A percentile compares a stretch with the other conserved stretches of the same genome.
These are phyloP conservation scores for Sylvilagus floridanus DNA, from an alignment of 2,797 vertebrate species.

Conservation along the genomic window DNA sequence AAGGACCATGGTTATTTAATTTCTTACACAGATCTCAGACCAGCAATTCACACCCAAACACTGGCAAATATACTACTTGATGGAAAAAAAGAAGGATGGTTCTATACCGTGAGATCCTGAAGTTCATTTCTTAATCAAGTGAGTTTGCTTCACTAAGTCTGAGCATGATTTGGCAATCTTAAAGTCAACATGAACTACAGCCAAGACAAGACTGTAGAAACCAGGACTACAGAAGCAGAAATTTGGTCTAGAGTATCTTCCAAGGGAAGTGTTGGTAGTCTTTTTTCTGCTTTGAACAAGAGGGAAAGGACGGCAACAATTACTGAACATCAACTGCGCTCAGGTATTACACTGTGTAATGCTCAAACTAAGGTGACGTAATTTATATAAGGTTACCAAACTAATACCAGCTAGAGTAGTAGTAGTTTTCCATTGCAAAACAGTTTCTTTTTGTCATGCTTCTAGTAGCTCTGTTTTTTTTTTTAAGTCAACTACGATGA, in stretches of 20 bases:
- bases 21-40: neutral
- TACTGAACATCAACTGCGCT: neutral
- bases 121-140: slow-evolving; percentile 58
- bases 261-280: slow-evolving; percentile 55
- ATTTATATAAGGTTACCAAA: neutral
- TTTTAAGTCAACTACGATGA: slow-evolving; percentile 19
- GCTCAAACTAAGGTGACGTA: slow-evolving; percentile 15
- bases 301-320: slow-evolving; percentile 33
- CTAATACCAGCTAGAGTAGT: neutral
- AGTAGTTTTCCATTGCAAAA: neutral
- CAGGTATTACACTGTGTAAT: neutral
- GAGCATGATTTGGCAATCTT: slow-evolving; percentile 39
- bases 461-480: neutral
- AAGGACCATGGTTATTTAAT: neutral
- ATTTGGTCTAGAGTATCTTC: slow-evolving; percentile 50
- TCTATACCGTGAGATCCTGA: slow-evolving; percentile 33
- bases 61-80: neutral
- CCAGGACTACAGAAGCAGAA: slow-evolving; percentile 58
- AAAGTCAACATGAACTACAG: slow-evolving; percentile 34
- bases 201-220: slow-evolving; percentile 45
- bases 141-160: slow-evolving; percentile 54
- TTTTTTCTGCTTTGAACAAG: slow-evolving; percentile 19
- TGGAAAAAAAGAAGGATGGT: neutral
- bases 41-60: neutral
- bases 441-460: neutral